These are phyloP conservation scores for Himalopsyche kuldschensis DNA, from an alignment of 2,888 invertebrate genomes.

Conservation along the genomic window DNA sequence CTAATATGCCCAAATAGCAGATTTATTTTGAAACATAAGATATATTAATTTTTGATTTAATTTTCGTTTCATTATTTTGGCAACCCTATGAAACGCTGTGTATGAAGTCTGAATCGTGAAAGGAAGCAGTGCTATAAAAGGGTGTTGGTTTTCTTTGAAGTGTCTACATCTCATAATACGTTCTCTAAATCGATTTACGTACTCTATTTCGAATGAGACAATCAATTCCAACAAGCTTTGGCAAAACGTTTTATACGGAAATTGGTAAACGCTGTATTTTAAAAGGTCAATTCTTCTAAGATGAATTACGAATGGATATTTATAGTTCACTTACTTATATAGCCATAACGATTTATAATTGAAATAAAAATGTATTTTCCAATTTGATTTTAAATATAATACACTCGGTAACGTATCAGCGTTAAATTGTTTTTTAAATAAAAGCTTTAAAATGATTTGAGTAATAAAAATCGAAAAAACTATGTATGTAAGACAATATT, in stretches of 20 bases:
- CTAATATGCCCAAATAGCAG: no score
- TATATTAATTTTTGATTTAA: background rate
- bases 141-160: background rate
- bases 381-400: no score
- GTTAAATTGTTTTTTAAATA: no score
- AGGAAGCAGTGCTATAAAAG: background rate
- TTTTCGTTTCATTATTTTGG: no score
- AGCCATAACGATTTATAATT: no score
- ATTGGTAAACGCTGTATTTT: background rate
- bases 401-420: no score
- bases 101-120: background rate
- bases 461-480: no score
- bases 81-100: background rate
- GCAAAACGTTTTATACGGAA: background rate
- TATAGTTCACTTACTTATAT: background rate
- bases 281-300: background rate
- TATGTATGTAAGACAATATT: no score
- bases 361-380: no score
- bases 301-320: background rate
- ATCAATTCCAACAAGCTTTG: background rate
- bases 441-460: no score
- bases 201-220: background rate
- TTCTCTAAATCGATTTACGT: background rate
- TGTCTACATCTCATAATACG: background rate
- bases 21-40: background rate